These are phyloP conservation scores for Sebastes wilsoni DNA, from an alignment of 2,797 vertebrate species.

Conservation along the genomic window DNA sequence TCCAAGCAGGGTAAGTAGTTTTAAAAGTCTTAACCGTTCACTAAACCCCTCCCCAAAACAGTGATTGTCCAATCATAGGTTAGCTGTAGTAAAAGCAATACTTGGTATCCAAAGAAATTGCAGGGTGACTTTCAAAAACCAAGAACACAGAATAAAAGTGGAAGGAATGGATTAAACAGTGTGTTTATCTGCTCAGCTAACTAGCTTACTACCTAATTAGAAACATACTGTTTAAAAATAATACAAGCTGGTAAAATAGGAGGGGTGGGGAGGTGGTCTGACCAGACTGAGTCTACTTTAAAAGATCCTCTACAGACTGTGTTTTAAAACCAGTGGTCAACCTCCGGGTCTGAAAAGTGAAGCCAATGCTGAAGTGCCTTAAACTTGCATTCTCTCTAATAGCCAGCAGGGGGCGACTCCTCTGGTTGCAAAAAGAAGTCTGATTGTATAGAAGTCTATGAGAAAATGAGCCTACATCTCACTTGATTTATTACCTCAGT, in stretches of 20 bases:
- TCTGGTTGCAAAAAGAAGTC: too few species aligned
- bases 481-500: too few species aligned
- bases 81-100: neutral
- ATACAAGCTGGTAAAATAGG: neutral
- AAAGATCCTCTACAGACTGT: too few species aligned
- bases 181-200: neutral
- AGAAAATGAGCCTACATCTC: too few species aligned
- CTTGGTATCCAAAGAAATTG: too few species aligned
- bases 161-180: neutral
- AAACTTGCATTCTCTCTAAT: fast-evolving
- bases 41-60: neutral
- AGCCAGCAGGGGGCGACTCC: too few species aligned
- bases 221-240: neutral
- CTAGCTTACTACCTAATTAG: neutral
- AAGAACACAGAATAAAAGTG: neutral
- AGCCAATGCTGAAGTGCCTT: fast-evolving
- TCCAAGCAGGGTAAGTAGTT: slow-evolving; percentile 92
- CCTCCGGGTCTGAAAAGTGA: too few species aligned
- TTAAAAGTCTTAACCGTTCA: neutral
- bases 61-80: neutral
- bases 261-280: too few species aligned
- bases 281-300: too few species aligned
- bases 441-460: too few species aligned
- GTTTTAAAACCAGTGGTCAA: too few species aligned
- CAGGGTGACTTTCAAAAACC: neutral